Percentiles rank a stretch among this genome's conserved stretches.
Conservation (phyloP, 2,113 vertebrate genomes). For the Tautogolabrus adspersus region DNA sequence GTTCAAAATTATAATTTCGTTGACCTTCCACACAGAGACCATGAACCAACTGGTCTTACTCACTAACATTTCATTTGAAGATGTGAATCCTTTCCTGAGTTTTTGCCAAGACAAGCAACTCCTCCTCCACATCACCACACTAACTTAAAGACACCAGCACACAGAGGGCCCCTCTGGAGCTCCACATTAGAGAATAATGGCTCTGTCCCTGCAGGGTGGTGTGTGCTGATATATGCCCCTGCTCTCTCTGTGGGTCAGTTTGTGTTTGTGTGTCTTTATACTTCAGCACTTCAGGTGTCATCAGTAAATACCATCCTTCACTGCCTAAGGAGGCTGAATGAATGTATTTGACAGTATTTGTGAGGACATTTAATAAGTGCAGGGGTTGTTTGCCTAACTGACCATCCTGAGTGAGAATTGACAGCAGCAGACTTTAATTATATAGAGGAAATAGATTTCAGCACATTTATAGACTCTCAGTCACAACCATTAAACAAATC, state of each 20-base stretch:
- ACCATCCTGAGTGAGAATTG: background rate
- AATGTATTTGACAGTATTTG: background rate
- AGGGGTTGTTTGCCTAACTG: background rate
- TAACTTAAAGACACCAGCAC: too few species aligned
- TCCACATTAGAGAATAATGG: constrained; percentile 29
- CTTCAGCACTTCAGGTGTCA: background rate
- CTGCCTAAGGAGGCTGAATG: background rate
- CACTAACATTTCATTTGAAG: too few species aligned
- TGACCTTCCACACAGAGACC: too few species aligned
- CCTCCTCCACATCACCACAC: too few species aligned
- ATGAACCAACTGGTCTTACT: too few species aligned
- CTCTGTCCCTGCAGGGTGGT: constrained; percentile 22
- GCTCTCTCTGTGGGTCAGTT: constrained; percentile 14
- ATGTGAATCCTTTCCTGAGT: too few species aligned
- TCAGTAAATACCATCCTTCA: background rate
- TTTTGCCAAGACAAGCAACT: too few species aligned
- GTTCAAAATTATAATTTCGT: too few species aligned
- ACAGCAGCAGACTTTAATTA: background rate
- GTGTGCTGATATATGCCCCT: constrained; percentile 17
- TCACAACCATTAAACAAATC: background rate
- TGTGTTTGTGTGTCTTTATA: constrained; percentile 3
- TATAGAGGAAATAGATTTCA: constrained; percentile 21
- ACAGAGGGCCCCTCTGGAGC: background rate
- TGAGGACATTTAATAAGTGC: background rate
- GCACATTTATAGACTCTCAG: constrained; percentile 36